phyloP scores from a whole-genome alignment of 1,140 invertebrate genomes.

The Agrilus planipennis region DNA sequence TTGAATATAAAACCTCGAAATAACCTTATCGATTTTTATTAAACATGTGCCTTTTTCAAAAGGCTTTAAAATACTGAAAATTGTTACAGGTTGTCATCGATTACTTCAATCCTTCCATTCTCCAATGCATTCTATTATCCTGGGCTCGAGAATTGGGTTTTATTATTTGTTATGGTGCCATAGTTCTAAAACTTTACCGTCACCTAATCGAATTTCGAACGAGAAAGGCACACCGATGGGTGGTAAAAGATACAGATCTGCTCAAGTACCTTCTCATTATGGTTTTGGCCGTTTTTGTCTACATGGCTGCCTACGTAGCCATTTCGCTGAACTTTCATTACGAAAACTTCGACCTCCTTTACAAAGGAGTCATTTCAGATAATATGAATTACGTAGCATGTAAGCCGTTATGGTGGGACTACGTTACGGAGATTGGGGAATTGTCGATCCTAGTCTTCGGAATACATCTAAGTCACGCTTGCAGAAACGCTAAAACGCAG shows the following conservation, averaged over 20 bases:
- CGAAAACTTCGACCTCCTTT: conserved; percentile 40
- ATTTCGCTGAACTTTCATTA: conserved; percentile 46
- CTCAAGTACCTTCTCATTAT: conserved; percentile 67
- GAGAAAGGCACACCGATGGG: conserved; percentile 79
- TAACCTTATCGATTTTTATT: too few species aligned
- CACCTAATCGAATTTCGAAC: conserved; percentile 69
- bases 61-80: too few species aligned
- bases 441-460: conserved; percentile 70
- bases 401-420: conserved; percentile 77
- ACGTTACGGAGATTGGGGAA: conserved; percentile 78
- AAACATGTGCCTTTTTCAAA: too few species aligned
- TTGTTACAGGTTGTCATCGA: conserved; percentile 68
- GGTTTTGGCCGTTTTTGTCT: conserved; percentile 65
- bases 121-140: conserved; percentile 68
- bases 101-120: conserved; percentile 62
- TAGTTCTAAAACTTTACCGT: conserved; percentile 81
- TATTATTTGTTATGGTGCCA: conserved; percentile 79
- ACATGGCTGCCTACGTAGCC: conserved; percentile 78
- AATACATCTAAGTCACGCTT: conserved; percentile 68
- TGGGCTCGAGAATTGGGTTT: conserved; percentile 87
- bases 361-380: conserved; percentile 34
- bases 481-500: conserved; percentile 71
- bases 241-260: conserved; percentile 72
- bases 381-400: conserved; percentile 50
- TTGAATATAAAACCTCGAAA: too few species aligned